These are phyloP conservation scores for Spheniscus mendiculus DNA, from an alignment of 2,113 vertebrate species.

Conservation along the genomic window DNA sequence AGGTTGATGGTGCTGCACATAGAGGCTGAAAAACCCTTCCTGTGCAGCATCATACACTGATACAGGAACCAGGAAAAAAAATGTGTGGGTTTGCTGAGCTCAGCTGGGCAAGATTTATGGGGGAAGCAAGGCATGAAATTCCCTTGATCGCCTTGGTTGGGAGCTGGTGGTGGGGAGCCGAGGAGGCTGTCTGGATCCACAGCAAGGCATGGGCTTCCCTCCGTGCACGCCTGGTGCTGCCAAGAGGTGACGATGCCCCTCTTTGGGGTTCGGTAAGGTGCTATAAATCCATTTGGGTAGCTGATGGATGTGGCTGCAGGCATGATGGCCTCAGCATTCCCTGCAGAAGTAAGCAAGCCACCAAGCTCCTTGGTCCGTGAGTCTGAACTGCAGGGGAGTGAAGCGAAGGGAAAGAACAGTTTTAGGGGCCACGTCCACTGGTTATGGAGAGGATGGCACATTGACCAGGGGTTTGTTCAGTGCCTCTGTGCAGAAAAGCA, in stretches of 20 bases:
- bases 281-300: rapidly evolving
- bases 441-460: not conserved
- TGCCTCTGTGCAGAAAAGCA: not conserved
- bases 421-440: not conserved
- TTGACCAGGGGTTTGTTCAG: not conserved
- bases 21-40: not conserved
- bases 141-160: not conserved
- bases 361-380: not conserved
- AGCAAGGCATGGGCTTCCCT: not conserved
- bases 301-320: not conserved
- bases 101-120: not conserved
- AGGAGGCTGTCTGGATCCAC: not conserved
- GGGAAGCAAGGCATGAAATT: not conserved
- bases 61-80: not conserved
- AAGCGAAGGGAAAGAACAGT: not conserved
- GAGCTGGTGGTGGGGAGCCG: not conserved
- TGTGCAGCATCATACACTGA: not conserved
- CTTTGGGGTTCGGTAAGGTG: not conserved
- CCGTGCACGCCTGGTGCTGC: not conserved
- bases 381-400: not conserved
- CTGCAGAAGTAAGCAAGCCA: not conserved
- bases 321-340: not conserved
- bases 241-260: not conserved
- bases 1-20: not conserved
- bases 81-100: not conserved